A percentile compares a stretch with the other conserved stretches of the same genome.
These are phyloP conservation scores for Tenthredo livida DNA, from an alignment of 2,888 invertebrate species.

Conservation along the genomic window DNA sequence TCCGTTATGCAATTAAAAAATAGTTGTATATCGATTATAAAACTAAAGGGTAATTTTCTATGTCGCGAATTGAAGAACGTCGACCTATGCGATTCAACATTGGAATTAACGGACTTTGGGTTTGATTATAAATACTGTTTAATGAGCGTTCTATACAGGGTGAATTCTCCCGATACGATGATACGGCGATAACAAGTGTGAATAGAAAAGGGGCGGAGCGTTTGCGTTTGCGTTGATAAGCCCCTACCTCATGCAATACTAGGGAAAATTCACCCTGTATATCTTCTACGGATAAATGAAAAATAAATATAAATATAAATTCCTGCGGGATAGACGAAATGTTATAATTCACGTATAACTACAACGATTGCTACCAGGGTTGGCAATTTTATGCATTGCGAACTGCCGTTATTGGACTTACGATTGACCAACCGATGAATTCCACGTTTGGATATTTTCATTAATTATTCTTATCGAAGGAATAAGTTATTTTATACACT, in stretches of 20 bases:
- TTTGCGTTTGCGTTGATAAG: no score
- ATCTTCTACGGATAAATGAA: neutral
- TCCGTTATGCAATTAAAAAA: conserved; percentile 2
- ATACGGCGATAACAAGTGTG: no score
- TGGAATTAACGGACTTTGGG: neutral
- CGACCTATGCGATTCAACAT: neutral
- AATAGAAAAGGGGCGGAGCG: no score
- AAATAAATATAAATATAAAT: conserved; percentile 29
- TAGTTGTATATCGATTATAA: neutral
- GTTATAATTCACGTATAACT: neutral
- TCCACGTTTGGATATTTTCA: neutral
- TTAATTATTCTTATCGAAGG: neutral
- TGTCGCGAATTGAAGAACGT: neutral
- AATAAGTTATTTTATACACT: conserved; percentile 4
- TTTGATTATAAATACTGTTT: neutral
- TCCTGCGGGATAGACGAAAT: neutral
- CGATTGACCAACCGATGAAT: neutral
- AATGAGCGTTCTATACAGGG: neutral
- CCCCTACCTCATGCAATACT: no score
- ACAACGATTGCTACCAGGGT: neutral
- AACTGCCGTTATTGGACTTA: neutral
- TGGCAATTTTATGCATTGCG: neutral
- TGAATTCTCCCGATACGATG: no score
- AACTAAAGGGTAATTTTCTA: neutral
- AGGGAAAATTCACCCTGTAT: neutral